Percentiles rank a stretch among this genome's conserved stretches.
Conservation (phyloP, 1,140 invertebrate species). For the Drosophila sturtevanti region DNA sequence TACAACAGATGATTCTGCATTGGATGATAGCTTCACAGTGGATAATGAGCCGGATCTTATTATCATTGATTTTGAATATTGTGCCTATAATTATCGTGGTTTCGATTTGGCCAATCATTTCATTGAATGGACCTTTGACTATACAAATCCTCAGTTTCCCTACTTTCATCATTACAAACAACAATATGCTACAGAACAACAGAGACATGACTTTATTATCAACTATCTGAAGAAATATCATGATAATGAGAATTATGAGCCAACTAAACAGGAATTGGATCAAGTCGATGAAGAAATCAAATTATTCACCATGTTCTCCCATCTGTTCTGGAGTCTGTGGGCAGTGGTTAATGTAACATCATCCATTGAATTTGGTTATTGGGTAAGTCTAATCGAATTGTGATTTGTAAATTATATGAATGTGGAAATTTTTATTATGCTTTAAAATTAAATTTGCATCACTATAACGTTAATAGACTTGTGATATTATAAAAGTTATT, state of each 20-base stretch:
- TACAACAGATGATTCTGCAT: conserved; percentile 67
- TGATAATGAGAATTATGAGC: conserved; percentile 58
- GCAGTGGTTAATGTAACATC: conserved; percentile 93
- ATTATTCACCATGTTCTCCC: conserved; percentile 92
- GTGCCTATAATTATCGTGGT: conserved; percentile 95
- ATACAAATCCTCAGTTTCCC: conserved; percentile 90
- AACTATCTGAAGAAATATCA: conserved; percentile 70
- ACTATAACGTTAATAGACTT: too few relatives aligned
- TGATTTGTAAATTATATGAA: too few relatives aligned
- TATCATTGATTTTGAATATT: conserved; percentile 97
- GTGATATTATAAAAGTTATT: too few relatives aligned
- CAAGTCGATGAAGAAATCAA: conserved; percentile 87
- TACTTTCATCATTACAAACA: conserved; percentile 88
- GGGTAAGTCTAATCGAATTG: conserved; percentile 86
- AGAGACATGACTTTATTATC: conserved; percentile 85
- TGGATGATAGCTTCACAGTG: conserved; percentile 60
- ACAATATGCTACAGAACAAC: conserved; percentile 89
- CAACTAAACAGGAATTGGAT: conserved; percentile 58
- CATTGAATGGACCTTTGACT: conserved; percentile 97
- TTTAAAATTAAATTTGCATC: too few relatives aligned
- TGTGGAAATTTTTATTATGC: too few relatives aligned
- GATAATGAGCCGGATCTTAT: conserved; percentile 86
- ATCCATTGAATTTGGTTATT: conserved; percentile 96
- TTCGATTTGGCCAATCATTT: conserved; percentile 99
- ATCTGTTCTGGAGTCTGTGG: conserved; percentile 97